Evolutionary conservation across 1,140 invertebrate species (phyloP), one percentile per base, ranked within the genome.

Genomic region (Lasaia peninsularis): DNA sequence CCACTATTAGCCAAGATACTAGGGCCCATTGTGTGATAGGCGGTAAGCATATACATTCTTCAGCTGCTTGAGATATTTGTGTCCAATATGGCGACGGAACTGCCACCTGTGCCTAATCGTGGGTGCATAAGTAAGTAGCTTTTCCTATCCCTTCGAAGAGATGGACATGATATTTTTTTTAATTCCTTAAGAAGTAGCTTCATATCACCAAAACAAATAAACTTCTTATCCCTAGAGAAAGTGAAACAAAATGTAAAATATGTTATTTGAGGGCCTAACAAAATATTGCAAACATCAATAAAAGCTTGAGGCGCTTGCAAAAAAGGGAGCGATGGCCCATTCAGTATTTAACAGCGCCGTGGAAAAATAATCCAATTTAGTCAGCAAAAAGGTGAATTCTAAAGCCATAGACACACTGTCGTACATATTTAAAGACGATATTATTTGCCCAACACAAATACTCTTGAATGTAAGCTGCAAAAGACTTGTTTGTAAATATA

Each of bases 321-420:
- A 63, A 61, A 69, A 58, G 51, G 35, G 57, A 52, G 49, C 56
- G 58, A 62, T 62, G 54, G 60, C 24, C 64, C 56, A 62, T 69
- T 59, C 57, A 64, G 64, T 69, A 67, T 69, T 67, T 63, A 69
- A 69, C 56, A 49, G 53, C 56, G 51, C 59, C 44, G 62, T 67
- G 51, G 52, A 40, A 69, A 61, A 67, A 66, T 69, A 67, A 67
- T 66, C 67, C 67, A 64, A 66, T 69, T 65, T 60, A 60, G 48
- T 58, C 67, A 53, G 56, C 50, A 50, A 63, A 68, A 69, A 66
- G 67, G 64, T 66, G 58, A 56, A 61, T 63, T 59, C 59, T 64
- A 51, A 40, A 40, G 37, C 37, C 16, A 40, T 18, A 16, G 14
- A 40, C 7, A 9, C 37, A 40, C 14, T 3, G 16, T 40, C 7